phyloP scores from a whole-genome alignment of 2,888 invertebrate species.

The Apoda limacodes region DNA sequence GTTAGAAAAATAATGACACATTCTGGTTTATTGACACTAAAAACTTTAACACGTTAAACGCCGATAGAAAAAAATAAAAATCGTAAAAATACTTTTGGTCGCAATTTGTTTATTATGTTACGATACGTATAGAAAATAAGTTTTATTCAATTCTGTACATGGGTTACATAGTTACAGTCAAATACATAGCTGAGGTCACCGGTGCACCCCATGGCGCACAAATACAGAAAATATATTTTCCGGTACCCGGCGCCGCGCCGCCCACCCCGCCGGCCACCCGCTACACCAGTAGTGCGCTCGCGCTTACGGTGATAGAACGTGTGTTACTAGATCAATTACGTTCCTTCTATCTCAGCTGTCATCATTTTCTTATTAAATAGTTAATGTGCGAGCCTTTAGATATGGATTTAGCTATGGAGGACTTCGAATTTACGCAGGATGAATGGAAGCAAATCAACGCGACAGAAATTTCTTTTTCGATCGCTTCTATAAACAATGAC shows the following conservation, averaged over 20 bases:
- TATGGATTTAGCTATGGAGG: no score
- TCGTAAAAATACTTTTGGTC: slow-evolving; percentile 22
- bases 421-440: slow-evolving; percentile 24
- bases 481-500: slow-evolving; percentile 22
- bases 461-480: slow-evolving; percentile 22
- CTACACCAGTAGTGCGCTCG: no score
- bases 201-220: slow-evolving; percentile 25
- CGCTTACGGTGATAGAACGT: slow-evolving; percentile 21
- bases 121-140: slow-evolving; percentile 20
- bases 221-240: slow-evolving; percentile 25
- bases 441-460: slow-evolving; percentile 22
- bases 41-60: slow-evolving; percentile 20
- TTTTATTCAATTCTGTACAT: slow-evolving; percentile 24
- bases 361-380: slow-evolving; percentile 22
- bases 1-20: no score
- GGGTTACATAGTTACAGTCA: slow-evolving; percentile 24
- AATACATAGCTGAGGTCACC: slow-evolving; percentile 25
- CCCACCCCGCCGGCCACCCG: slow-evolving; percentile 15
- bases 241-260: slow-evolving; percentile 26
- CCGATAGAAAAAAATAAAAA: slow-evolving; percentile 22
- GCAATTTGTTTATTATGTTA: slow-evolving; percentile 22
- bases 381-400: slow-evolving; percentile 22
- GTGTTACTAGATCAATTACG: slow-evolving; percentile 22
- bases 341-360: slow-evolving; percentile 23
- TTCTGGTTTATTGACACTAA: no score